phyloP scores from a whole-genome alignment of 2,797 vertebrate species.

The Tapirus indicus region DNA sequence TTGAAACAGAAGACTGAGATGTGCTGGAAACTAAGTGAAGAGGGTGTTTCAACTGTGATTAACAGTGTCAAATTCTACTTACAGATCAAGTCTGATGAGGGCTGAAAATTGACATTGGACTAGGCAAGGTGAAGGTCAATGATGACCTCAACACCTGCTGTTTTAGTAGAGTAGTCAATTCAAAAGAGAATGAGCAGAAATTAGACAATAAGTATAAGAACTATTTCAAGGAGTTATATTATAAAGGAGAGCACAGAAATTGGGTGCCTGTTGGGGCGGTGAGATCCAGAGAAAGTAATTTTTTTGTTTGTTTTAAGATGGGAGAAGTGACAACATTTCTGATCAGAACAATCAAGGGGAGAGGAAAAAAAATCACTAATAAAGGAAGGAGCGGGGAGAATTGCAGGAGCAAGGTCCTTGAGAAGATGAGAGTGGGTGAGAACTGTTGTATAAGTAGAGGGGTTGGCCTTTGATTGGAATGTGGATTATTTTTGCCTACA shows the following conservation, averaged over 20 bases:
- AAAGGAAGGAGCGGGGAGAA: not conserved
- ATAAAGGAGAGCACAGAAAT: not conserved
- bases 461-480: not conserved
- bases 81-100: not conserved
- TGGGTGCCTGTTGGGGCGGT: not conserved
- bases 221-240: not conserved
- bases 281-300: not conserved
- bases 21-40: not conserved
- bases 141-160: not conserved
- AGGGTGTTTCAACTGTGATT: not conserved
- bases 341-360: not conserved
- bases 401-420: not conserved
- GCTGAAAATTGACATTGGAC: not conserved
- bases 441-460: not conserved
- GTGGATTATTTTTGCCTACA: not conserved
- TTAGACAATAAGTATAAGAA: not conserved
- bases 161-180: not conserved
- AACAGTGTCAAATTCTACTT: not conserved
- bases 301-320: not conserved
- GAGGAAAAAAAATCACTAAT: not conserved
- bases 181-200: not conserved
- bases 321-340: not conserved
- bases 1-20: not conserved
- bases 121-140: not conserved
- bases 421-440: not conserved